Percentiles rank a stretch among this genome's conserved stretches.
Conservation (phyloP, 2,113 vertebrate genomes). For the Hippocampus barbouri region DNA sequence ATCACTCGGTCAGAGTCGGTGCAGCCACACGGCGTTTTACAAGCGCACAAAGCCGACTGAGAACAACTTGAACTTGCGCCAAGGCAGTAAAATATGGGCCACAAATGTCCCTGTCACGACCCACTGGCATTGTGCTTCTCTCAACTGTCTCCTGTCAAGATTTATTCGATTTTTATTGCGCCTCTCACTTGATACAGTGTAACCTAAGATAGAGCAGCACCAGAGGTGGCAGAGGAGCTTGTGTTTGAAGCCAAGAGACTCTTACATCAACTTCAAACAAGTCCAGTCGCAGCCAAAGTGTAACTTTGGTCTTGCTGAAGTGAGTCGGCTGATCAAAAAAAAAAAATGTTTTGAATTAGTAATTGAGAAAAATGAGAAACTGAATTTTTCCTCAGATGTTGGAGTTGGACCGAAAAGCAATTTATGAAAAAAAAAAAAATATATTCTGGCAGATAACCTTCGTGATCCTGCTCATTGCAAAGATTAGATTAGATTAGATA, state of each 20-base stretch:
- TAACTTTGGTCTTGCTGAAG: neutral
- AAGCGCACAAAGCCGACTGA: constrained; percentile 42
- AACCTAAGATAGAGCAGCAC: constrained; percentile 38
- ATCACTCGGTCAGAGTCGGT: constrained; percentile 42
- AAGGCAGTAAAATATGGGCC: constrained; percentile 58
- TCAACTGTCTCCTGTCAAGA: constrained; percentile 44
- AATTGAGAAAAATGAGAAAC: neutral
- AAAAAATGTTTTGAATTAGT: neutral
- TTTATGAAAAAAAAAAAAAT: too few species aligned
- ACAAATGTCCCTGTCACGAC: constrained; percentile 57
- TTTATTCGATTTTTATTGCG: constrained; percentile 65
- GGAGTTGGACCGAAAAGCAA: too few species aligned
- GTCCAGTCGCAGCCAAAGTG: neutral
- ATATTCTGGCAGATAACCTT: too few species aligned
- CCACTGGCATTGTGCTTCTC: constrained; percentile 55
- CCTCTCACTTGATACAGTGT: constrained; percentile 50
- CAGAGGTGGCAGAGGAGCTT: constrained; percentile 8
- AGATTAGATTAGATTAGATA: too few species aligned
- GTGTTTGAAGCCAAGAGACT: neutral
- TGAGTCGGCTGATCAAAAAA: neutral
- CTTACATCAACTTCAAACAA: neutral
- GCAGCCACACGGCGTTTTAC: constrained; percentile 21
- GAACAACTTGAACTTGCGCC: constrained; percentile 46
- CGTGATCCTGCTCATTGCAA: too few species aligned
- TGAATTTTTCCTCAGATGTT: neutral